Base-by-base conservation (phyloP, 1,140 invertebrate genomes). In the Drosophila pandora region DNA sequence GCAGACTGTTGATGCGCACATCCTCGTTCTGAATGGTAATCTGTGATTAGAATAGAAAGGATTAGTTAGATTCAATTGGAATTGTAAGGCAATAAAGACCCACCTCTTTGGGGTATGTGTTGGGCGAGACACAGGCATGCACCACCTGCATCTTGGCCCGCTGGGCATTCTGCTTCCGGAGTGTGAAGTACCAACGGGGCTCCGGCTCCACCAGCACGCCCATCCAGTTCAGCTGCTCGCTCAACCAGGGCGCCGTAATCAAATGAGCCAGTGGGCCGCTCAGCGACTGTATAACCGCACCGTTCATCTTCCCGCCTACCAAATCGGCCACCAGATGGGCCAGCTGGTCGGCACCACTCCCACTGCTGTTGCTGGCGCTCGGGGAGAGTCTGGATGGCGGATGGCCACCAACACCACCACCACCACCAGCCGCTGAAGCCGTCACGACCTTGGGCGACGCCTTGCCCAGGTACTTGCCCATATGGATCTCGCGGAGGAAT, bases 141-240 rank as follows among this genome's bases (percentile, higher is more conserved):
- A 95, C 91, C 2, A 95, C 93, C 71, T 94, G 93, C 47, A 94
- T 94, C 58, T 92, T 93, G 3, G 93, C 90, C 43, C 93, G 92
- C 45, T 93, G 92, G 0, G 93, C 92, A 60, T 91, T 80, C 54
- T 93, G 92, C 47, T 94, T 94, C 17, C 94, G 92, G 63, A 95
- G 90, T 68, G 94, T 93, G 55, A 95, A 94, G 92, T 94, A 96
- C 91, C 94, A 94, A 25, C 94, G 90, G 0, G 96, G 94, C 87
- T 96, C 95, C 0, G 96, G 95, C 56, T 96, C 94, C 8, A 96
- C 94, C 45, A 96, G 92, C 4, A 97, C 92, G 2, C 96, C 96
- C 58, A 92, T 92, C 96, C 96, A 97, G 45, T 93, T 93, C 10
- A 96, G 92, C n/a, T 94, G 93, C 6, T 93, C 92, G 79, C 96